Evolutionary conservation across 2,797 vertebrate species (phyloP).

Genomic region (Cynopterus sphinx): DNA sequence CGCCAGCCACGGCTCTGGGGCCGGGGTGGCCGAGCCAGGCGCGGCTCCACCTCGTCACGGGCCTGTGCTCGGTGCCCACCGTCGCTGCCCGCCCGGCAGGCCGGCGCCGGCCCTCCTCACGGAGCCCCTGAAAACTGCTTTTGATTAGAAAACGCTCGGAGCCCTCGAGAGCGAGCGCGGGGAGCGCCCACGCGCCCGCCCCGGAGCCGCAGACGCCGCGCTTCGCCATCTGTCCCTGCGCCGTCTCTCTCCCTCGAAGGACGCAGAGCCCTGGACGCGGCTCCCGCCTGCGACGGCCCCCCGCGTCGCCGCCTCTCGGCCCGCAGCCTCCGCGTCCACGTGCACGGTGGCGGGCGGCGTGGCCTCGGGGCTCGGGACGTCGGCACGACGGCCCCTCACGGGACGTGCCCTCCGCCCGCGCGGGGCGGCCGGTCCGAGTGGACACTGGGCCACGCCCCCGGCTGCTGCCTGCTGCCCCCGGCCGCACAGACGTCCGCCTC

Average conservation of each 20-base stretch:
- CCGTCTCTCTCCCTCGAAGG: neutral
- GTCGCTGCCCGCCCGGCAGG: fast-evolving
- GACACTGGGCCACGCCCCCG: neutral
- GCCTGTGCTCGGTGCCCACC: fast-evolving
- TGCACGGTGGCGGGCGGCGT: too few species aligned
- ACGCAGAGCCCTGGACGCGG: neutral
- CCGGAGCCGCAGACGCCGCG: neutral
- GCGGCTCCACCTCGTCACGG: too few species aligned
- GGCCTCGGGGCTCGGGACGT: fast-evolving
- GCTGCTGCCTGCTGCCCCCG: neutral
- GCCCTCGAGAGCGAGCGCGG: neutral
- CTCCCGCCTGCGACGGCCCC: fast-evolving
- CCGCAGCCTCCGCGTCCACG: fast-evolving
- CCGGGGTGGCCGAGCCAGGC: fast-evolving
- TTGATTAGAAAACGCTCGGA: neutral
- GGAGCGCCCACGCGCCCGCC: neutral
- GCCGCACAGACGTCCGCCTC: fast-evolving
- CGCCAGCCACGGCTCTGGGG: fast-evolving
- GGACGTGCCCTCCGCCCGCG: fast-evolving
- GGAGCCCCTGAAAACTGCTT: neutral
- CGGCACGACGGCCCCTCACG: fast-evolving
- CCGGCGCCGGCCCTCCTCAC: fast-evolving
- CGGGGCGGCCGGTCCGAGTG: fast-evolving
- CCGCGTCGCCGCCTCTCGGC: fast-evolving
- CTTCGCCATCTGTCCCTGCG: neutral